A percentile compares a stretch with the other conserved stretches of the same genome.
These are phyloP conservation scores for Caenorhabditis wallacei DNA, from an alignment of 2,888 invertebrate genomes.

Conservation along the genomic window DNA sequence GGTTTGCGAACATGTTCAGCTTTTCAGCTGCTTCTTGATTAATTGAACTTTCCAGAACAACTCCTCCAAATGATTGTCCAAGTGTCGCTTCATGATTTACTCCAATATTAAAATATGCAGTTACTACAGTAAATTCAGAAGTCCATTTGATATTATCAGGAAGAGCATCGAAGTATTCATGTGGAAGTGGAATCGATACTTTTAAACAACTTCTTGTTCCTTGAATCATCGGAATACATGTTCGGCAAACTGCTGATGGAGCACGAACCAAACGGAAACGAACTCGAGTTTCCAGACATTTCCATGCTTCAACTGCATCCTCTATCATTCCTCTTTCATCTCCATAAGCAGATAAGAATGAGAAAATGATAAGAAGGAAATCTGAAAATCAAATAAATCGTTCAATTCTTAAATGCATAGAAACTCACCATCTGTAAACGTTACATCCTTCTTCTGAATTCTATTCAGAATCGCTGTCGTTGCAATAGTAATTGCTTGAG, in stretches of 20 bases:
- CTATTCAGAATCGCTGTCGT: slow-evolving; percentile 78
- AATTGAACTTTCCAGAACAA: slow-evolving; percentile 66
- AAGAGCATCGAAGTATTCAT: slow-evolving; percentile 71
- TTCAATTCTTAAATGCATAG: neutral
- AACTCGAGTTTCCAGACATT: slow-evolving; percentile 69
- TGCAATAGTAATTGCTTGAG: slow-evolving; percentile 78
- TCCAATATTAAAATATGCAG: slow-evolving; percentile 72
- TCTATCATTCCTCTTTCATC: slow-evolving; percentile 82
- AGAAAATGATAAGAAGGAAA: slow-evolving; percentile 77
- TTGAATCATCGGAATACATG: slow-evolving; percentile 78
- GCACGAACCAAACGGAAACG: slow-evolving; percentile 78
- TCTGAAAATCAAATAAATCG: slow-evolving; percentile 25
- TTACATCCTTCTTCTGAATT: slow-evolving; percentile 63
- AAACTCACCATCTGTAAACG: slow-evolving; percentile 35
- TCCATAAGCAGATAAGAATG: slow-evolving; percentile 81
- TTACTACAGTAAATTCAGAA: slow-evolving; percentile 53
- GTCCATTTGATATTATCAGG: slow-evolving; percentile 69
- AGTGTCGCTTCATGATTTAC: slow-evolving; percentile 82
- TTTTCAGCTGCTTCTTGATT: slow-evolving; percentile 71
- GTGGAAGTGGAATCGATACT: slow-evolving; percentile 77
- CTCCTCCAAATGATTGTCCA: slow-evolving; percentile 75
- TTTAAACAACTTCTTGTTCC: slow-evolving; percentile 73
- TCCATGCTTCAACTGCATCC: slow-evolving; percentile 77
- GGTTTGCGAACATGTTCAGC: slow-evolving; percentile 63
- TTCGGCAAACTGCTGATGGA: slow-evolving; percentile 74